A percentile compares a stretch with the other conserved stretches of the same genome.
phyloP scores from a whole-genome alignment of 2,888 invertebrate species.

The Synanthedon formicaeformis region DNA sequence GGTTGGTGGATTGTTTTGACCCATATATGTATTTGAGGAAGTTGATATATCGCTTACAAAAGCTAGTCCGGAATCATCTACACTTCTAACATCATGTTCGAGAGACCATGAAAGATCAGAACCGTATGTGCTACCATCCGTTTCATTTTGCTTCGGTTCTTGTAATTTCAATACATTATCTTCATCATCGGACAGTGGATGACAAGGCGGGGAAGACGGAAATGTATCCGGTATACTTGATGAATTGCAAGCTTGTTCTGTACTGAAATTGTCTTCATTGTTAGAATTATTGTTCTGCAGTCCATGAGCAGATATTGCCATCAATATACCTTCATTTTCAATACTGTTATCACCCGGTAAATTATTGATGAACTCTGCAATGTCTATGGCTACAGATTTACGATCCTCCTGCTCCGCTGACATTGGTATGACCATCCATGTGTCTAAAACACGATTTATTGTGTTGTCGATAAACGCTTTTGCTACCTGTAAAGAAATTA shows the following conservation, averaged over 20 bases:
- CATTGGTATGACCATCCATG: slow-evolving; percentile 64
- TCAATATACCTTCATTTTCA: slow-evolving; percentile 78
- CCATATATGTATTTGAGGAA: slow-evolving; percentile 27
- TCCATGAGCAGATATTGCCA: slow-evolving; percentile 81
- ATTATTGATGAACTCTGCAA: slow-evolving; percentile 67
- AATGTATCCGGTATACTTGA: slow-evolving; percentile 13
- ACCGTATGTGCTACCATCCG: slow-evolving; percentile 19
- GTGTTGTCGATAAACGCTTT: slow-evolving; percentile 78
- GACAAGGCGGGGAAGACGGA: slow-evolving; percentile 26
- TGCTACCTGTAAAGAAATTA: slow-evolving; percentile 54
- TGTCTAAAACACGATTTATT: slow-evolving; percentile 76
- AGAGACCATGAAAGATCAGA: slow-evolving; percentile 30
- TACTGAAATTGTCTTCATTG: slow-evolving; percentile 11
- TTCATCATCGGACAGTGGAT: slow-evolving; percentile 30
- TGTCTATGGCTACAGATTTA: slow-evolving; percentile 44
- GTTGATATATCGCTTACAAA: slow-evolving; percentile 16
- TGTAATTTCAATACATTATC: slow-evolving; percentile 4
- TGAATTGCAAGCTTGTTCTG: slow-evolving; percentile 4
- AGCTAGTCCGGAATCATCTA: not conserved
- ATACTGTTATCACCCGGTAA: slow-evolving; percentile 69
- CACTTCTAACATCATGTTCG: slow-evolving; percentile 18
- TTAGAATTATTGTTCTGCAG: slow-evolving; percentile 56
- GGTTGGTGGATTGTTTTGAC: slow-evolving; percentile 22
- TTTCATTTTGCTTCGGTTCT: slow-evolving; percentile 15
- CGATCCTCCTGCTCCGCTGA: slow-evolving; percentile 44